Base-by-base conservation (phyloP, 53 echinoderm and acorn worm species). In the Crossaster papposus region DNA sequence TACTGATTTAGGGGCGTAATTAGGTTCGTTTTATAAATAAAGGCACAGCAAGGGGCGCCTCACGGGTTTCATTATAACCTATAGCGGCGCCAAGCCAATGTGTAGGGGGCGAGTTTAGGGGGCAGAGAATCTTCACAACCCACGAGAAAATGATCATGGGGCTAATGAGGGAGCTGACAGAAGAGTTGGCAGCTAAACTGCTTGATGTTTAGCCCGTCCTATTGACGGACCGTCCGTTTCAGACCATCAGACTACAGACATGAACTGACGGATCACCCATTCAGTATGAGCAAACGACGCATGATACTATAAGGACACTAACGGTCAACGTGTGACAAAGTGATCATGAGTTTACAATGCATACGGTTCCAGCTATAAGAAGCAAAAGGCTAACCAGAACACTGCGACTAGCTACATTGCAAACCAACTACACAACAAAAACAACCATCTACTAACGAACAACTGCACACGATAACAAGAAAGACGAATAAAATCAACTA, bases 81-180 rank as follows among this genome's bases (percentile, higher is more conserved):
- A 3, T n/a, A 23, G 30, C 83, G 83, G 83, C 83, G 83, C 83
- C 83, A 83, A 44, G 54, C 81, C 70, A 37, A 38, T 51, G 50
- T 83, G 83, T 70, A 64, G 50, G 26, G 37, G 44, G 30, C 17
- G 30, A 30, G 51, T 12, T 23, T 9, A 7, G 83, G 24, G 24
- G 36, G 23, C 6, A 10, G 54, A 10, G 54, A 65, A 64, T 34
- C 83, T 70, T 70, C 20, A 51, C 24, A 72, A 51, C 11, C 7
- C 20, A 54, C 70, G 85, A 72, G 72, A 85, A 44, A 72, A 6
- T 28, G 34, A 82, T 82, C 82, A 82, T 44, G 38, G 31, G 68
- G 68, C 51, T 28, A 24, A 50, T 70, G 28, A 70, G 14, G 28
- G 6, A 14, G 30, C 38, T 20, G 70, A 82, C 82, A 82, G 68